These are phyloP conservation scores for Tethya wilhelma DNA, from an alignment of 37 sponge, comb jelly and placozoan species.

Conservation along the genomic window DNA sequence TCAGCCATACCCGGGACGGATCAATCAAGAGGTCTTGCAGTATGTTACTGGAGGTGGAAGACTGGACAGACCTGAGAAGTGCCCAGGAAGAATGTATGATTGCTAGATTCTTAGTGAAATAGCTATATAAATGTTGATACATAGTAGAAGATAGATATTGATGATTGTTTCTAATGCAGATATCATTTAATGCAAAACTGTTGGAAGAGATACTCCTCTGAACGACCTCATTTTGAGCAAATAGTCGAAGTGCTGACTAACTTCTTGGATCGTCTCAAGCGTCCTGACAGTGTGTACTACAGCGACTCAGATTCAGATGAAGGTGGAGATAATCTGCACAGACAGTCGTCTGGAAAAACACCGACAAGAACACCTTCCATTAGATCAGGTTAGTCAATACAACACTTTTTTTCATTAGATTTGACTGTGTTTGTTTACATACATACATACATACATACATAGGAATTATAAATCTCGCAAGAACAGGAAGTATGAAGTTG, in stretches of 20 bases:
- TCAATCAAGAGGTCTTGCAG: slow-evolving; percentile 87
- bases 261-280: slow-evolving; percentile 32
- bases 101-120: not conserved
- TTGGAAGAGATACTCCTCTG: slow-evolving; percentile 54
- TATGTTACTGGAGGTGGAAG: slow-evolving; percentile 86
- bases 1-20: slow-evolving; percentile 85
- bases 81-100: slow-evolving; percentile 70
- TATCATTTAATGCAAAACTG: slow-evolving; percentile 64
- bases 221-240: slow-evolving; percentile 56
- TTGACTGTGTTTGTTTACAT: not conserved
- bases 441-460: not conserved
- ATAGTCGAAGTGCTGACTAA: slow-evolving; percentile 31
- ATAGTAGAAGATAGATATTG: not conserved
- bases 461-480: slow-evolving; percentile 46
- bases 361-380: slow-evolving; percentile 58
- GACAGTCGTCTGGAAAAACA: slow-evolving; percentile 15
- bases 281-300: slow-evolving; percentile 34
- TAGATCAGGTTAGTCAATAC: slow-evolving; percentile 44
- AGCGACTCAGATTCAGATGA: slow-evolving; percentile 51
- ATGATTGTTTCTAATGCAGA: slow-evolving; percentile 21
- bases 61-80: slow-evolving; percentile 73
- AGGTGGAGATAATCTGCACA: not conserved
- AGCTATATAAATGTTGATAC: not conserved
- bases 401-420: not conserved
- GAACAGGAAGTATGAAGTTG: slow-evolving; percentile 58